Conservation (phyloP, 2,113 vertebrate species). For the Protobothrops mucrosquamatus region DNA sequence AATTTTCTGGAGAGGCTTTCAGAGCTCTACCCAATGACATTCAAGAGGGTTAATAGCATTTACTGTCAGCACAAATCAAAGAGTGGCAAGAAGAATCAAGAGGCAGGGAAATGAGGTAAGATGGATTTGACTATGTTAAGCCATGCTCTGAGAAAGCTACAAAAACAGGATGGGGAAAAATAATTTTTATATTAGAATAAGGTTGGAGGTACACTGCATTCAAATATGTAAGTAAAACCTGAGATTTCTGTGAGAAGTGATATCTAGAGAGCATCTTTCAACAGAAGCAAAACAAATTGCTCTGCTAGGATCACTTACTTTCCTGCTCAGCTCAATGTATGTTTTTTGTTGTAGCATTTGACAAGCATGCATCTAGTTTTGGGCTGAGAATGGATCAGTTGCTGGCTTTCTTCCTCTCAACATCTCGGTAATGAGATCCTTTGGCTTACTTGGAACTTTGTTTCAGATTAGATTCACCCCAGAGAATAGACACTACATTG, state of each 20-base stretch:
- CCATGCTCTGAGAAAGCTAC: slow-evolving; percentile 63
- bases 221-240: slow-evolving; percentile 41
- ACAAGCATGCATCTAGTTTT: background rate
- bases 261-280: slow-evolving; percentile 8
- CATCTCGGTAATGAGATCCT: slow-evolving; percentile 15
- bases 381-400: background rate
- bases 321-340: slow-evolving; percentile 9
- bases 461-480: slow-evolving; percentile 13
- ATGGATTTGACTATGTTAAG: slow-evolving; percentile 35
- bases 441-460: slow-evolving; percentile 7
- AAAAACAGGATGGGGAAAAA: background rate
- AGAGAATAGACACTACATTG: background rate
- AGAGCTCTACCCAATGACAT: background rate
- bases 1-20: background rate
- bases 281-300: slow-evolving; percentile 23
- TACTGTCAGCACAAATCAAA: slow-evolving; percentile 59
- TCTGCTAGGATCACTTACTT: slow-evolving; percentile 19
- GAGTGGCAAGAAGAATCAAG: slow-evolving; percentile 28
- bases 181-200: slow-evolving; percentile 60
- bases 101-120: slow-evolving; percentile 37
- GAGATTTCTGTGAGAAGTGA: slow-evolving; percentile 10
- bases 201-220: slow-evolving; percentile 56
- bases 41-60: slow-evolving; percentile 4
- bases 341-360: background rate
- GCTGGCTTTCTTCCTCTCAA: background rate